Conservation (phyloP, 1,140 invertebrate genomes). For the Brachionus calyciflorus region DNA sequence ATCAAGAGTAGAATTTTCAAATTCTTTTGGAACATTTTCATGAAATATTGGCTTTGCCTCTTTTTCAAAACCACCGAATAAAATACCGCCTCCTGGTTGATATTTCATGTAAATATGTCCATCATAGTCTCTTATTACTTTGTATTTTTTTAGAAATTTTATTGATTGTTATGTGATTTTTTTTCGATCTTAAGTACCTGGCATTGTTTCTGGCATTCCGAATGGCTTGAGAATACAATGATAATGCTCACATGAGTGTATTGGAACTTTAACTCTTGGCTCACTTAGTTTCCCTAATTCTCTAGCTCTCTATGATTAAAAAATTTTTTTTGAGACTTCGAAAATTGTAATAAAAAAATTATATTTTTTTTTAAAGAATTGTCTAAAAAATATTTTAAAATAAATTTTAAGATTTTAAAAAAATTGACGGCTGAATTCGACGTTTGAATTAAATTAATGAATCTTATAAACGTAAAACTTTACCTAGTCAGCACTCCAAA, state of each 20-base stretch:
- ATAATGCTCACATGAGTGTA: slow-evolving; percentile 88
- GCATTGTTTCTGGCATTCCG: slow-evolving; percentile 59
- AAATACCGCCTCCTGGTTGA: slow-evolving; percentile 68
- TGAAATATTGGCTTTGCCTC: slow-evolving; percentile 82
- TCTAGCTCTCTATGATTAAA: slow-evolving; percentile 66
- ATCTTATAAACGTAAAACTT: too few relatives aligned
- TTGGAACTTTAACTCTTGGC: slow-evolving; percentile 80
- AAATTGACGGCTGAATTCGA: too few relatives aligned
- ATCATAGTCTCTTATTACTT: slow-evolving; percentile 84
- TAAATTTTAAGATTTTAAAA: too few relatives aligned
- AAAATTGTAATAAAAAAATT: too few relatives aligned
- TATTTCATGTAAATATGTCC: slow-evolving; percentile 79
- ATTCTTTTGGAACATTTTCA: slow-evolving; percentile 65
- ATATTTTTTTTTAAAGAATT: too few relatives aligned
- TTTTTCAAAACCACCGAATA: slow-evolving; percentile 78
- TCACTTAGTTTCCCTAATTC: slow-evolving; percentile 75
- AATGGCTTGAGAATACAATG: slow-evolving; percentile 82
- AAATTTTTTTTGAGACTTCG: not conserved
- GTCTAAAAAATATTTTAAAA: too few relatives aligned
- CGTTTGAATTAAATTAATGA: too few relatives aligned
- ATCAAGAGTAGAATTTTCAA: slow-evolving; percentile 60
- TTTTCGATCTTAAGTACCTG: too few relatives aligned
- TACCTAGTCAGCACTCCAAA: too few relatives aligned
- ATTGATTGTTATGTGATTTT: too few relatives aligned
- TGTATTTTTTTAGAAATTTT: not conserved